phyloP scores from a whole-genome alignment of 1,140 invertebrate genomes.

The Zaprionus lachaisei region DNA sequence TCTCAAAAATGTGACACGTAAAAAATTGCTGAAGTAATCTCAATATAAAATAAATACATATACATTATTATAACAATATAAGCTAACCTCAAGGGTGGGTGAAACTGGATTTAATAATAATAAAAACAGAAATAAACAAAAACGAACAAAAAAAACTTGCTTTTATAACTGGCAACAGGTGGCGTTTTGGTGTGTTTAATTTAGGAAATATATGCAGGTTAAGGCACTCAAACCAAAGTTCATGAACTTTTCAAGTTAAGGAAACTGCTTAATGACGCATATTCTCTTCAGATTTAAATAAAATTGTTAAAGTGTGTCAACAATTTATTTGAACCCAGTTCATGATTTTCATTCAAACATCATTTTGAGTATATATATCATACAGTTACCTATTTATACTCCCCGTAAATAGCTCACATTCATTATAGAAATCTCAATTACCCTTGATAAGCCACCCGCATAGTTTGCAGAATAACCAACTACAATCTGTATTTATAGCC shows the following conservation, averaged over 20 bases:
- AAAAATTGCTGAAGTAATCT: constrained; percentile 2
- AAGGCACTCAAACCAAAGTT: neutral
- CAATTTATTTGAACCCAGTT: too few species aligned
- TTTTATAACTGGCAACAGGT: neutral
- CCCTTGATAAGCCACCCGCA: neutral
- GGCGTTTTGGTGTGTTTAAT: neutral
- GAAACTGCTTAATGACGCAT: neutral
- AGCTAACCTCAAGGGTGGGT: neutral
- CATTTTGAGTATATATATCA: too few species aligned
- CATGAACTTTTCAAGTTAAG: neutral
- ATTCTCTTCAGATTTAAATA: neutral
- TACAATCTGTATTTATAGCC: neutral
- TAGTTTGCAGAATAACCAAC: neutral
- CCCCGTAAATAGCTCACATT: too few species aligned
- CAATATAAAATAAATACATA: neutral
- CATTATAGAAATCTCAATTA: neutral
- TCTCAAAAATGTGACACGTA: neutral
- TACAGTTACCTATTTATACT: too few species aligned
- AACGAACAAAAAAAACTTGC: neutral
- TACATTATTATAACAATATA: neutral
- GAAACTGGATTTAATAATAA: neutral
- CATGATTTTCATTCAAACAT: too few species aligned
- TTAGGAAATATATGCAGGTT: constrained; percentile 6
- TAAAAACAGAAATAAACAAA: too few species aligned
- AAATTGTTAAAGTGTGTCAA: too few species aligned